Evolutionary conservation across 2,797 vertebrate species (phyloP).

Genomic region (Synanceia verrucosa): DNA sequence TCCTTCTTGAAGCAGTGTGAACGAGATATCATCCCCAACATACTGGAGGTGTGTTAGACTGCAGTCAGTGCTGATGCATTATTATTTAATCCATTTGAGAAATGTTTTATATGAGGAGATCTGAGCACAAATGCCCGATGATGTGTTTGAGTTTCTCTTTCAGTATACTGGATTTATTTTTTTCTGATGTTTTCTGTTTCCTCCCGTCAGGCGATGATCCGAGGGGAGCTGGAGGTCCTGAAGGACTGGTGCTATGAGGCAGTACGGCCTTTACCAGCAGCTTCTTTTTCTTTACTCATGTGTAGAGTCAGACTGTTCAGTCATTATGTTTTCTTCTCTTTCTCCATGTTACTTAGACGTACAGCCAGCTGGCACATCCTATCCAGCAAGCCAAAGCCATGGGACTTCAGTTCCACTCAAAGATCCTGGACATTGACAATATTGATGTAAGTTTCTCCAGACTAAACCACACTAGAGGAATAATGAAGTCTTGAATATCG

Average conservation of each 20-base stretch:
- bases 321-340: constrained; percentile 5
- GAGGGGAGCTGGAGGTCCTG: constrained; percentile 93
- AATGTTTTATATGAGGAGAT: neutral
- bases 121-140: neutral
- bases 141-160: neutral
- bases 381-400: constrained; percentile 92
- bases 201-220: constrained; percentile 89
- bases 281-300: neutral
- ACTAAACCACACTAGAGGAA: neutral
- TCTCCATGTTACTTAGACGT: constrained; percentile 82
- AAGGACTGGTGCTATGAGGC: constrained; percentile 99
- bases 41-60: constrained; percentile 87
- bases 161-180: neutral
- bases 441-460: constrained; percentile 87
- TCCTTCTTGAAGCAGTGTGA: constrained; percentile 92
- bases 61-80: neutral
- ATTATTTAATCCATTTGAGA: neutral
- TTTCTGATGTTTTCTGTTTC: constrained; percentile 30
- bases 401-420: constrained; percentile 93
- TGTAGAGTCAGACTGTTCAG: neutral
- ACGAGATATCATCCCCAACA: constrained; percentile 93
- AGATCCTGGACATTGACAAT: constrained; percentile 93
- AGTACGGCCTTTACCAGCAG: constrained; percentile 73
- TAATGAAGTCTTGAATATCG: neutral
- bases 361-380: constrained; percentile 93